Percentiles rank a stretch among this genome's conserved stretches.
phyloP scores from a whole-genome alignment of 2,888 invertebrate species.

The Heliconius erato region DNA sequence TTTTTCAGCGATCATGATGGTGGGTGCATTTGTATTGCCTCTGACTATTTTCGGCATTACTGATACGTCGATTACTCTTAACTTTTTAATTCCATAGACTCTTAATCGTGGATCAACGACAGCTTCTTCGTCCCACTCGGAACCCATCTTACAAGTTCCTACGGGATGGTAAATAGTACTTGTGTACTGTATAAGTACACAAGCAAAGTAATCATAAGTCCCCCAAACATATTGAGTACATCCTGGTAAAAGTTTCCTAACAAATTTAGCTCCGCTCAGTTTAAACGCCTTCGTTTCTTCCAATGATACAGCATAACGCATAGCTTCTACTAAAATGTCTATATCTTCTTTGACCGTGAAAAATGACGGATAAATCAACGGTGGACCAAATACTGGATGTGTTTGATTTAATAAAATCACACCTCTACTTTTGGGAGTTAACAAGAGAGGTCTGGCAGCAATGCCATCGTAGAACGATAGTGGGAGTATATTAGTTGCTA shows the following conservation, averaged over 20 bases:
- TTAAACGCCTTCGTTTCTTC: slow-evolving; percentile 87
- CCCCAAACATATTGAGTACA: slow-evolving; percentile 86
- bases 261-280: slow-evolving; percentile 83
- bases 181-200: slow-evolving; percentile 88
- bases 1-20: slow-evolving; percentile 95
- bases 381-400: slow-evolving; percentile 90
- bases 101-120: slow-evolving; percentile 88
- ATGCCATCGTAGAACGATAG: slow-evolving; percentile 88
- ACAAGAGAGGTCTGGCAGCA: slow-evolving; percentile 86
- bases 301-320: slow-evolving; percentile 86
- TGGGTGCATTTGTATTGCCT: slow-evolving; percentile 94
- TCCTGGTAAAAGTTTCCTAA: slow-evolving; percentile 85
- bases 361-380: slow-evolving; percentile 90
- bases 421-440: slow-evolving; percentile 88
- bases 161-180: slow-evolving; percentile 89
- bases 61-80: slow-evolving; percentile 89
- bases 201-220: slow-evolving; percentile 88
- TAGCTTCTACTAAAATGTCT: slow-evolving; percentile 86
- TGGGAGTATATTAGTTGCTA: slow-evolving; percentile 82
- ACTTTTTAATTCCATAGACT: slow-evolving; percentile 87
- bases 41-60: slow-evolving; percentile 88
- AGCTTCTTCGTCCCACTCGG: slow-evolving; percentile 85
- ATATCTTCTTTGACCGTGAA: slow-evolving; percentile 88
- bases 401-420: slow-evolving; percentile 87
- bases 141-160: slow-evolving; percentile 91